phyloP scores from a whole-genome alignment of 1,140 invertebrate species.

The Drosophila serrata region DNA sequence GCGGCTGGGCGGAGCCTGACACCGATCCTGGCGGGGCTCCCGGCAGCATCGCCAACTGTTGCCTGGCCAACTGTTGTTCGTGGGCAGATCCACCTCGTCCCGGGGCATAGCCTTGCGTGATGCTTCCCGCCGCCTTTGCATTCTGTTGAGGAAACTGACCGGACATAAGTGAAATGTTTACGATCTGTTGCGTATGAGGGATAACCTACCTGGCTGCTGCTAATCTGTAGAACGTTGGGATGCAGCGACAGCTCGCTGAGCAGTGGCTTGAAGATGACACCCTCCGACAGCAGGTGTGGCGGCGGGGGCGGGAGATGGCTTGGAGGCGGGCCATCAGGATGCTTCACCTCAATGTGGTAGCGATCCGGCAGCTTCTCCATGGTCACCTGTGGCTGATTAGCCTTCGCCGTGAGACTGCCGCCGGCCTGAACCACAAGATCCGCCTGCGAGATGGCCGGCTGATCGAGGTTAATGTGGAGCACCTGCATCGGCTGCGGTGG shows the following conservation, averaged over 20 bases:
- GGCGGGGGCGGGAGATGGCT: constrained; percentile 62
- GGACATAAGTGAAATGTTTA: constrained; percentile 2
- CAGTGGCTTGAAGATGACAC: constrained; percentile 75
- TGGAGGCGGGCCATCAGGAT: constrained; percentile 54
- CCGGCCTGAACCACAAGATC: constrained; percentile 63
- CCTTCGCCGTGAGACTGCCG: constrained; percentile 58
- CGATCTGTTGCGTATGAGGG: not conserved
- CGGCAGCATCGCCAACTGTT: constrained; percentile 73
- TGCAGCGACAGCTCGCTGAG: constrained; percentile 72
- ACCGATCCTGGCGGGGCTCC: constrained; percentile 42
- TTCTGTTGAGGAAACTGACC: constrained; percentile 52
- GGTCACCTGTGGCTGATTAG: constrained; percentile 77
- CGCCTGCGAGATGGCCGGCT: constrained; percentile 76
- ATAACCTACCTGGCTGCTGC: constrained; percentile 65
- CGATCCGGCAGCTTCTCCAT: constrained; percentile 82
- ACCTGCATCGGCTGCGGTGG: constrained; percentile 72
- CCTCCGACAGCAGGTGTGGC: constrained; percentile 65
- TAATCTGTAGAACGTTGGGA: constrained; percentile 81
- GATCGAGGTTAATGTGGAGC: constrained; percentile 80
- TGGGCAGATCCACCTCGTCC: constrained; percentile 59
- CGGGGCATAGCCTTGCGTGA: constrained; percentile 80
- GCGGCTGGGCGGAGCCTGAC: constrained; percentile 45
- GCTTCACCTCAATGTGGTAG: constrained; percentile 81
- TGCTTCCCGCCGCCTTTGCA: constrained; percentile 73
- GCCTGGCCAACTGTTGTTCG: constrained; percentile 71